Conservation (phyloP, 1,140 invertebrate species). For the Ctenoplectra terminalis region DNA sequence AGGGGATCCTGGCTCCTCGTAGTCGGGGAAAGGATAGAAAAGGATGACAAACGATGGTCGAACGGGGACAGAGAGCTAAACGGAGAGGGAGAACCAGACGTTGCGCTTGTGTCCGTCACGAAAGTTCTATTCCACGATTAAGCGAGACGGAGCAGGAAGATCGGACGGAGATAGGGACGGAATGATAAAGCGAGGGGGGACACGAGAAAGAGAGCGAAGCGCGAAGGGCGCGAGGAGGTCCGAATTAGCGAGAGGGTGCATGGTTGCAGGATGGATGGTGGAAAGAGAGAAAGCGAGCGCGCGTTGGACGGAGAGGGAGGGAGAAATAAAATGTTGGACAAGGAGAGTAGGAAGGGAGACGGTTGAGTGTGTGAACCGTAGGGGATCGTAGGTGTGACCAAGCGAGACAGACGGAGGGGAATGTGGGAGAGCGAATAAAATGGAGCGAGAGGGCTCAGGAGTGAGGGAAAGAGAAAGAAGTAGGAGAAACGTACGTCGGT, state of each 20-base stretch:
- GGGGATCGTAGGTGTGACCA: constrained; percentile 39
- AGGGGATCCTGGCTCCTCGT: constrained; percentile 46
- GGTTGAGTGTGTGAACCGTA: constrained; percentile 20
- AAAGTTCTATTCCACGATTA: constrained; percentile 31
- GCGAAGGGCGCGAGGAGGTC: neutral
- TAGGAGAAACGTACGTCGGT: neutral
- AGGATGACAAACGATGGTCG: neutral
- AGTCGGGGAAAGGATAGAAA: constrained; percentile 41
- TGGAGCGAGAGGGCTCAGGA: neutral
- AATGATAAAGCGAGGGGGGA: constrained; percentile 16
- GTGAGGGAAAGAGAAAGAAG: constrained; percentile 1
- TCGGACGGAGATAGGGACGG: constrained; percentile 25
- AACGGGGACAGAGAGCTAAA: neutral
- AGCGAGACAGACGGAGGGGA: constrained; percentile 40
- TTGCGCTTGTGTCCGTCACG: constrained; percentile 40
- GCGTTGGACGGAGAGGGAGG: neutral
- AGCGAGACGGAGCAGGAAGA: constrained; percentile 37
- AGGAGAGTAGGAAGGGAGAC: neutral
- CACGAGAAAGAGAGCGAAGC: neutral
- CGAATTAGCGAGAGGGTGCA: constrained; percentile 47
- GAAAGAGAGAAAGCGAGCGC: constrained; percentile 2
- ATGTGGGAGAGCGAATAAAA: constrained; percentile 26
- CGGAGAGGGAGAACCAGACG: neutral
- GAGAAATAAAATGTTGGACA: neutral
- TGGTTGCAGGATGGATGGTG: constrained; percentile 27